phyloP scores from a whole-genome alignment of 2,797 vertebrate genomes.

The Salarias fasciatus region DNA sequence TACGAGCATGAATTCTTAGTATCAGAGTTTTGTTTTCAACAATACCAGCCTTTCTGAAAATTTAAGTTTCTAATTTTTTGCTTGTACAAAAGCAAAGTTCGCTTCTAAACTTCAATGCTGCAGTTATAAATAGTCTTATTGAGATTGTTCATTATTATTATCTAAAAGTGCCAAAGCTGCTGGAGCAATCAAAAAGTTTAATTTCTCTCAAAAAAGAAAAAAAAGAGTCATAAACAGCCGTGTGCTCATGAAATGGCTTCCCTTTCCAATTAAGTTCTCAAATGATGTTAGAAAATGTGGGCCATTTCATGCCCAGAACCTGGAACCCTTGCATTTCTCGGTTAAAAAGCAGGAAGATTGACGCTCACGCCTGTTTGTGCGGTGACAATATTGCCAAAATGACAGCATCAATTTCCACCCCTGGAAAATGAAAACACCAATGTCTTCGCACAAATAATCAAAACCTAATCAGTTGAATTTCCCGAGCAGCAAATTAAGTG shows the following conservation, averaged over 20 bases:
- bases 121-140: no score
- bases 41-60: no score
- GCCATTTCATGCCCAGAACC: slow-evolving; percentile 6
- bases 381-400: slow-evolving; percentile 52
- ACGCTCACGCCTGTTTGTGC: slow-evolving; percentile 50
- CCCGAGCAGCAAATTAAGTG: slow-evolving; percentile 38
- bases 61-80: no score
- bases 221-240: no score
- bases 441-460: slow-evolving; percentile 60
- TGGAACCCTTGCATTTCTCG: slow-evolving; percentile 21
- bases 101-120: no score
- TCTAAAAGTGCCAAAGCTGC: no score
- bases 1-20: no score
- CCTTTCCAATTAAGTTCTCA: slow-evolving; percentile 16
- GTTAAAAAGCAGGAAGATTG: slow-evolving; percentile 25
- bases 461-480: slow-evolving; percentile 59
- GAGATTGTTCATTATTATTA: no score
- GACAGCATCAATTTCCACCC: slow-evolving; percentile 42
- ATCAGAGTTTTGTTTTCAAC: no score
- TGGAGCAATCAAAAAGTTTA: no score
- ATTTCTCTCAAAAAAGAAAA: no score
- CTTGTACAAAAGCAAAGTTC: no score
- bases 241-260: background rate
- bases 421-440: slow-evolving; percentile 24
- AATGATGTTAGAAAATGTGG: slow-evolving; percentile 14